phyloP scores from a whole-genome alignment of 2,113 vertebrate species.

The Electrona antarctica region DNA sequence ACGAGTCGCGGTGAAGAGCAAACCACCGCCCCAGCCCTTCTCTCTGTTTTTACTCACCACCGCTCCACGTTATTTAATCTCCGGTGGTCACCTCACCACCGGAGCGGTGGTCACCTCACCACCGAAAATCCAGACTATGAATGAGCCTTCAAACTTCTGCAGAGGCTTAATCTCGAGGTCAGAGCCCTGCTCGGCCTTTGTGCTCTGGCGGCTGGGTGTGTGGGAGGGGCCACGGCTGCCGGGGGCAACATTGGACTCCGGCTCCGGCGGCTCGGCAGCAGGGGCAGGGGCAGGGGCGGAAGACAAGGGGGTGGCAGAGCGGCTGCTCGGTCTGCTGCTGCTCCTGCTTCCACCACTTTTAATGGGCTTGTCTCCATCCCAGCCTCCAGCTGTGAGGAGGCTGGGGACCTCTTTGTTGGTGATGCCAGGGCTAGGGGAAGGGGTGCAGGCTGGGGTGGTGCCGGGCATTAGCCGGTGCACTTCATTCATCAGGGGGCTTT shows the following conservation, averaged over 20 bases:
- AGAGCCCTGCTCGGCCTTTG: constrained; percentile 77
- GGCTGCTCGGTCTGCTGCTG: constrained; percentile 65
- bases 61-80: too few species aligned
- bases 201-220: constrained; percentile 73
- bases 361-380: constrained; percentile 82
- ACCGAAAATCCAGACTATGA: too few species aligned
- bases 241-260: constrained; percentile 18
- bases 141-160: constrained; percentile 84
- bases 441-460: constrained; percentile 77
- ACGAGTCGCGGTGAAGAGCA: too few species aligned
- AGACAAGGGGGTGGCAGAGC: constrained; percentile 74
- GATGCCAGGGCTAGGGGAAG: constrained; percentile 80
- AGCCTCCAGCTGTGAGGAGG: constrained; percentile 78
- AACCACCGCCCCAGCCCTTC: too few species aligned
- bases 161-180: constrained; percentile 89
- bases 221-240: constrained; percentile 68
- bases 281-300: constrained; percentile 18
- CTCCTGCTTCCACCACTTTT: constrained; percentile 61
- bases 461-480: constrained; percentile 72
- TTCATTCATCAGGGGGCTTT: constrained; percentile 87
- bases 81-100: too few species aligned
- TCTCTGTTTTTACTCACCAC: too few species aligned
- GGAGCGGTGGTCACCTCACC: too few species aligned
- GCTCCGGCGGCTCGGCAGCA: background rate
- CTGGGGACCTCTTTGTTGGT: constrained; percentile 77